Conservation (phyloP, 2,113 vertebrate species). For the Agapornis roseicollis region DNA sequence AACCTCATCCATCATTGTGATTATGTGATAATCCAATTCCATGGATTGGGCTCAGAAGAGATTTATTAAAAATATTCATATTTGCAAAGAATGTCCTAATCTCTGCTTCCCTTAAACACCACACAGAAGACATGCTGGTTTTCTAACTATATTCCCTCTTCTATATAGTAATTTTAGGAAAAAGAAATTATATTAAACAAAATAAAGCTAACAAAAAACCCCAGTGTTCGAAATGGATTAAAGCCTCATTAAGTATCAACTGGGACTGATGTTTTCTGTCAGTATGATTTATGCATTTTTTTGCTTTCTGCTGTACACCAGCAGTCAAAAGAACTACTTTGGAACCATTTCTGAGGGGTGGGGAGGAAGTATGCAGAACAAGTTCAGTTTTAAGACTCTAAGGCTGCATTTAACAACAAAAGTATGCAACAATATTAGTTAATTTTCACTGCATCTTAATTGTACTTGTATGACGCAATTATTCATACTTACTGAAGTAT, state of each 20-base stretch:
- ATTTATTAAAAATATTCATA: not conserved
- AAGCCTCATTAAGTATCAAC: slow-evolving; percentile 27
- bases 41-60: not conserved
- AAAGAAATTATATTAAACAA: not conserved
- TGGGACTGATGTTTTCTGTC: not conserved
- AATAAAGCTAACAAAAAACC: not conserved
- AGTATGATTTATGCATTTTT: slow-evolving; percentile 21
- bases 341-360: not conserved
- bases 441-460: not conserved
- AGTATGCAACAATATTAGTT: not conserved
- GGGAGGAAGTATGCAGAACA: not conserved
- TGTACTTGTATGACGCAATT: not conserved
- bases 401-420: not conserved
- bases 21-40: not conserved
- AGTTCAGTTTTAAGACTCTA: not conserved
- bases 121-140: not conserved
- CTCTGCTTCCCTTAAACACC: not conserved
- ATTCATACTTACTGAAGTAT: not conserved
- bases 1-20: not conserved
- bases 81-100: not conserved
- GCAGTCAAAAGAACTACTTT: not conserved
- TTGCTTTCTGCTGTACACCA: not conserved
- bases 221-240: not conserved
- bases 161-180: not conserved
- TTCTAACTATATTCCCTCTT: not conserved